Conservation (phyloP, 2,797 vertebrate species). For the Chiloscyllium punctatum region DNA sequence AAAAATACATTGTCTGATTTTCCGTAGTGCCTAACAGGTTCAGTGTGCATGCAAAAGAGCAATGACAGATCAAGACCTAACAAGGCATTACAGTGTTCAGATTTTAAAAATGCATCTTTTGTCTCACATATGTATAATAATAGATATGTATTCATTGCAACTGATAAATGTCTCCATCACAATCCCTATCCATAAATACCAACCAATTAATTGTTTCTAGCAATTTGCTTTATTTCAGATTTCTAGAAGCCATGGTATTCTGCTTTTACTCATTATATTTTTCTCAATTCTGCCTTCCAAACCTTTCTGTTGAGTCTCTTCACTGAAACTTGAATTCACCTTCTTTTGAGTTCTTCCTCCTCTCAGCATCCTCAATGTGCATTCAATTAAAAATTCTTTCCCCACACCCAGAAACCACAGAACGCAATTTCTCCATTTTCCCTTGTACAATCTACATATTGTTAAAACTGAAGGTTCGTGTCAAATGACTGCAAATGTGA, state of each 20-base stretch:
- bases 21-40: neutral
- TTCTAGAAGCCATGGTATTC: neutral
- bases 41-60: too few relatives aligned
- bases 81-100: neutral
- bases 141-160: neutral
- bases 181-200: neutral
- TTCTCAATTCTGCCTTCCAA: neutral
- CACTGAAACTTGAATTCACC: neutral
- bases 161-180: neutral
- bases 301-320: neutral
- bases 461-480: neutral
- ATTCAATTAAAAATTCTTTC: neutral
- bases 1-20: neutral
- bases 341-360: neutral
- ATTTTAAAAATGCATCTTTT: neutral
- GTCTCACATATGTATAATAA: neutral
- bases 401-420: too few relatives aligned
- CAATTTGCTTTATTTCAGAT: constrained; percentile 8
- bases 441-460: neutral
- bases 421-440: neutral
- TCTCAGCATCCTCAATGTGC: neutral
- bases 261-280: neutral
- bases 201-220: neutral
- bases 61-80: neutral
- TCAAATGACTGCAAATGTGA: neutral